These are phyloP conservation scores for Actias luna DNA, from an alignment of 2,888 invertebrate species.

Conservation along the genomic window DNA sequence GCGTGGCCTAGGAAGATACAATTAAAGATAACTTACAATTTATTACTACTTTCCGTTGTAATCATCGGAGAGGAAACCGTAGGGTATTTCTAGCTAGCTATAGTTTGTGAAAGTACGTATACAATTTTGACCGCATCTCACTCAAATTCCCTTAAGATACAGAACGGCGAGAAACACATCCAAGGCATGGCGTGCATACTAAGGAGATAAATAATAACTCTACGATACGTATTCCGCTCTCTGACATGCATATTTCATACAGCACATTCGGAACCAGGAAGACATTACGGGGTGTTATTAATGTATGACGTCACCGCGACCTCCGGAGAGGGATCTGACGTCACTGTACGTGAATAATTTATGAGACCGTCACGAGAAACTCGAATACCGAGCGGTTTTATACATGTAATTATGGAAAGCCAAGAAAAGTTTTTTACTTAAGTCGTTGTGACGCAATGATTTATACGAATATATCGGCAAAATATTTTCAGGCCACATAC, in stretches of 20 bases:
- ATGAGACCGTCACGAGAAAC: conserved; percentile 8
- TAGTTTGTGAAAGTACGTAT: too few relatives aligned
- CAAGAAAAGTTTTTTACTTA: neutral
- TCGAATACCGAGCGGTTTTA: neutral
- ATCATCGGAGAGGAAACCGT: too few relatives aligned
- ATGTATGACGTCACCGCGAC: conserved; percentile 27
- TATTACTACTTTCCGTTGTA: too few relatives aligned
- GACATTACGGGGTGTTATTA: conserved; percentile 27
- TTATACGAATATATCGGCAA: too few relatives aligned
- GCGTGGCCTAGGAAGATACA: too few relatives aligned
- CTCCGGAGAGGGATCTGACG: conserved; percentile 20
- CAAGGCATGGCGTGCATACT: neutral
- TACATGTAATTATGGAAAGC: neutral
- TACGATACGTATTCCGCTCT: neutral
- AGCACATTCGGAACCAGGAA: conserved; percentile 18
- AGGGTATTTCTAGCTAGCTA: too few relatives aligned
- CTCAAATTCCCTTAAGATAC: too few relatives aligned
- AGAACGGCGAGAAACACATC: neutral
- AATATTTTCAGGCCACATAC: too few relatives aligned
- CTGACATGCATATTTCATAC: conserved; percentile 27
- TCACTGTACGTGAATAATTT: conserved; percentile 20
- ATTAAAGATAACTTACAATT: too few relatives aligned
- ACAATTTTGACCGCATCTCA: too few relatives aligned
- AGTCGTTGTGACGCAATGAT: neutral
- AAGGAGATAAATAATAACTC: neutral